Percentiles rank a stretch among this genome's conserved stretches.
Evolutionary conservation across 1,140 invertebrate genomes (phyloP).

Genomic region (Achatina immaculata): DNA sequence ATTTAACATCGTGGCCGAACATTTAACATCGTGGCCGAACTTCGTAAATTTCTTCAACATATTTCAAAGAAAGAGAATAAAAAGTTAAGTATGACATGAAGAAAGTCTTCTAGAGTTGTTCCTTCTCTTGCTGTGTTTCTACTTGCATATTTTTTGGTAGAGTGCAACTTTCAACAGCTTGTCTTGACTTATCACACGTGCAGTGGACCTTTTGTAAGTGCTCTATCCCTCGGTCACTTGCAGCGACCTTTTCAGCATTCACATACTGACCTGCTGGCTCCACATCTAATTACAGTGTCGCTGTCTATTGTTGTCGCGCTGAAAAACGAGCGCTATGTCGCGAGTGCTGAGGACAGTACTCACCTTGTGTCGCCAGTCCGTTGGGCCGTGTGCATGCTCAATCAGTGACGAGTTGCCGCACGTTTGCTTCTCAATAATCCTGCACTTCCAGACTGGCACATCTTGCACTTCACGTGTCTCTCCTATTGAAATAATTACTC

Average conservation of each 20-base stretch:
- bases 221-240: background rate
- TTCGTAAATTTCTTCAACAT: no score
- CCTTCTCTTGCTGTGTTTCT: no score
- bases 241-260: background rate
- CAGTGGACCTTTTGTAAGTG: no score
- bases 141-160: no score
- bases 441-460: background rate
- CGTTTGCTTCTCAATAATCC: background rate
- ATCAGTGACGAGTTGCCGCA: background rate
- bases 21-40: no score
- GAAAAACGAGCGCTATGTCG: background rate
- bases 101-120: no score
- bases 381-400: background rate
- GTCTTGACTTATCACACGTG: no score
- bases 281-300: constrained; percentile 9
- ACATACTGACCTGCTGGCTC: background rate
- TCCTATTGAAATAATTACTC: background rate
- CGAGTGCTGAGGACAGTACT: background rate
- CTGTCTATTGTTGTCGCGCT: background rate
- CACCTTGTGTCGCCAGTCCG: background rate
- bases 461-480: background rate
- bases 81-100: no score
- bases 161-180: no score
- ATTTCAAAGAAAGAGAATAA: no score
- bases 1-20: no score